Percentiles rank a stretch among this genome's conserved stretches.
phyloP scores from a whole-genome alignment of 2,888 invertebrate species.

The Melanargia galathea region DNA sequence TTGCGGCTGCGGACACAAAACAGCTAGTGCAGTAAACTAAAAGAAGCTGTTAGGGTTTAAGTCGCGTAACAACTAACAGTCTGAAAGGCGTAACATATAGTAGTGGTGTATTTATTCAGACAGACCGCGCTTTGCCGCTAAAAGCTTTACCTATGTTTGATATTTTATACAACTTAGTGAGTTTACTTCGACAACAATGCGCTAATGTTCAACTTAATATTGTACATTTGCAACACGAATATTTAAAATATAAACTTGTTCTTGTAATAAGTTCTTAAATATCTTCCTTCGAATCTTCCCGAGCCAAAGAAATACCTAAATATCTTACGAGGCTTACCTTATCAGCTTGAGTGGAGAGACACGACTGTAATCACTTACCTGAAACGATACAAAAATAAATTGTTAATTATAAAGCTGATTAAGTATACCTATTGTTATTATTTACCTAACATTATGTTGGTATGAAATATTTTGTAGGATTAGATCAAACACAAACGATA shows the following conservation, averaged over 20 bases:
- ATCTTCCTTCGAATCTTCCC: too few species aligned
- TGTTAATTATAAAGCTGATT: not conserved
- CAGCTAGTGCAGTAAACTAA: constrained; percentile 65
- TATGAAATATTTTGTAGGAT: too few species aligned
- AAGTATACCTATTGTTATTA: not conserved
- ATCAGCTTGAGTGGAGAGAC: not conserved
- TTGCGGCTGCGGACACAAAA: constrained; percentile 69
- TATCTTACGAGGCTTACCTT: too few species aligned
- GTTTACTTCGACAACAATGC: constrained; percentile 1
- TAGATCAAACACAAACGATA: too few species aligned
- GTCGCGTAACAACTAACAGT: constrained; percentile 58
- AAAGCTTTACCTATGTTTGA: constrained; percentile 41
- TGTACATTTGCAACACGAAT: not conserved
- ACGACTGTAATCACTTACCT: not conserved
- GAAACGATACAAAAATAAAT: constrained; percentile 10
- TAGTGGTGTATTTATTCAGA: constrained; percentile 51
- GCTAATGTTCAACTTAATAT: not conserved
- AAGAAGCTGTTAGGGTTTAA: constrained; percentile 65
- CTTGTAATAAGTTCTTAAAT: too few species aligned
- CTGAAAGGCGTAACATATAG: constrained; percentile 53
- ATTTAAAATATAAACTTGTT: too few species aligned
- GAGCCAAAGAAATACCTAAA: too few species aligned
- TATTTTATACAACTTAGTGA: constrained; percentile 35
- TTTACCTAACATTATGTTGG: too few species aligned
- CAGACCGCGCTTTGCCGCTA: constrained; percentile 39